These are phyloP conservation scores for Scelioninae gen. 1 DNA, from an alignment of 2,888 invertebrate species.

Conservation along the genomic window DNA sequence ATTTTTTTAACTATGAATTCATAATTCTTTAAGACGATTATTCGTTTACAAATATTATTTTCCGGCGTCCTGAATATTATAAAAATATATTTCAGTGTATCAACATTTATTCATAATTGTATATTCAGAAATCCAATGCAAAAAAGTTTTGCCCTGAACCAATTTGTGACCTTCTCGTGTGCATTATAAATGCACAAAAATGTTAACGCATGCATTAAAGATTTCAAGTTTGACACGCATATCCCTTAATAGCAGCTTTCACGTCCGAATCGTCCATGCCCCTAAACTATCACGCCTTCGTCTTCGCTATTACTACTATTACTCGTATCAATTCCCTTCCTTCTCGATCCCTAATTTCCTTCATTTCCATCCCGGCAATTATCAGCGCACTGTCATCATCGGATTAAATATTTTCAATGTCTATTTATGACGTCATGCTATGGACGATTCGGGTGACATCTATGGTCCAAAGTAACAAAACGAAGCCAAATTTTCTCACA, in stretches of 20 bases:
- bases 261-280: constrained; percentile 37
- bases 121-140: neutral
- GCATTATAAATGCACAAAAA: constrained; percentile 55
- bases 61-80: no score
- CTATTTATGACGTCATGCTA: no score
- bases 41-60: no score
- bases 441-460: no score
- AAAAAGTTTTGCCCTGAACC: neutral
- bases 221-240: constrained; percentile 61
- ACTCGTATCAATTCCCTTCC: constrained; percentile 42
- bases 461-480: no score
- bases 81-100: neutral
- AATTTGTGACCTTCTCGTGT: constrained; percentile 41
- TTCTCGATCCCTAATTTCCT: constrained; percentile 15
- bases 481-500: constrained; percentile 5
- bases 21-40: no score
- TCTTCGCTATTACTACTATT: constrained; percentile 54
- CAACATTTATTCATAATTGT: neutral
- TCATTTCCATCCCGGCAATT: constrained; percentile 28
- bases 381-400: constrained; percentile 15
- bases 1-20: no score
- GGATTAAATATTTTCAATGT: no score
- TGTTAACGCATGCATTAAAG: constrained; percentile 39
- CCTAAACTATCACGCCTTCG: constrained; percentile 53
- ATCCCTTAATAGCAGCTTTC: constrained; percentile 51